Conservation (phyloP, 2,797 vertebrate genomes). For the Tokudaia muenninki region DNA sequence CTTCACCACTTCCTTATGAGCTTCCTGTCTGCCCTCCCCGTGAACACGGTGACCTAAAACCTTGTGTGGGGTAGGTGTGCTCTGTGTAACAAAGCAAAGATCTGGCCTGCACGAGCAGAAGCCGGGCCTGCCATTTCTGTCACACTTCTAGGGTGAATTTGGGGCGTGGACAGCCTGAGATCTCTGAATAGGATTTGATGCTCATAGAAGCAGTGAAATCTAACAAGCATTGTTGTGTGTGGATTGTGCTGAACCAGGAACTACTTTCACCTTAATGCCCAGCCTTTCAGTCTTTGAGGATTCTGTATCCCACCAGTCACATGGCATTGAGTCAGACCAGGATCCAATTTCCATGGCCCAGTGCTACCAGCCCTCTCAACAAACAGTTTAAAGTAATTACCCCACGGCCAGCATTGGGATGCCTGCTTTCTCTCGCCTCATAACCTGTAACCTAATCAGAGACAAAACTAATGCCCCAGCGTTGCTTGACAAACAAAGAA, state of each 20-base stretch:
- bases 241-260: neutral
- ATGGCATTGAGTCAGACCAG: neutral
- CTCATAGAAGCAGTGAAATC: neutral
- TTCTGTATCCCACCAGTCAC: neutral
- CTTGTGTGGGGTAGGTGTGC: neutral
- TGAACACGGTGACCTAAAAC: neutral
- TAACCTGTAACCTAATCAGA: neutral
- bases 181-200: neutral
- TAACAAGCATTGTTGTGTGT: fast-evolving
- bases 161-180: neutral
- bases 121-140: neutral
- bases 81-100: neutral
- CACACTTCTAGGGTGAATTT: neutral
- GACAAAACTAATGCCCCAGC: neutral
- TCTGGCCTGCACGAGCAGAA: fast-evolving
- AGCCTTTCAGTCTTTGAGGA: neutral
- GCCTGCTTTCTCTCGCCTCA: neutral
- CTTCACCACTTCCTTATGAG: neutral
- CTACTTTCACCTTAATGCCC: neutral
- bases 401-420: neutral
- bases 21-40: slow-evolving; percentile 18
- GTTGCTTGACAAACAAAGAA: neutral
- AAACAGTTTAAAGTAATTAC: neutral
- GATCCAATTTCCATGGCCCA: neutral
- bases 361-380: neutral